phyloP scores from a whole-genome alignment of 2,797 vertebrate genomes.

The Micrastur ruficollis region DNA sequence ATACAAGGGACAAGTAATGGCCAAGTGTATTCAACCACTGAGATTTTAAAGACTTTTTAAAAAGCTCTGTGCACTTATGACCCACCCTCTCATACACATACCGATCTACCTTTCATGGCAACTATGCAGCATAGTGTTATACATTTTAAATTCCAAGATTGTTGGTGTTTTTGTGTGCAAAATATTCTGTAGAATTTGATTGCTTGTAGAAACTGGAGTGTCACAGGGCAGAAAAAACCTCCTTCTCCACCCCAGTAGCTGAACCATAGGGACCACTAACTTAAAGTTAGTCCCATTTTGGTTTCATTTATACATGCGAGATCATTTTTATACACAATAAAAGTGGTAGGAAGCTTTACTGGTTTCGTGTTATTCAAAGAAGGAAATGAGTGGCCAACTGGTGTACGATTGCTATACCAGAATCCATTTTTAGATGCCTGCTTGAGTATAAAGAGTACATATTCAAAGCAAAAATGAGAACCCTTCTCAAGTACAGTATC shows the following conservation, averaged over 20 bases:
- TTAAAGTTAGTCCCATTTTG: not conserved
- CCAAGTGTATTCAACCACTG: not conserved
- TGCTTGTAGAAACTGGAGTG: not conserved
- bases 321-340: not conserved
- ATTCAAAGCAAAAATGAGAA: not conserved
- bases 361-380: not conserved
- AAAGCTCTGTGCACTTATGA: not conserved
- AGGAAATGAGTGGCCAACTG: not conserved
- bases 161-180: not conserved
- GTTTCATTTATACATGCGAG: not conserved
- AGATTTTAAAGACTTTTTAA: constrained; percentile 5
- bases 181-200: not conserved
- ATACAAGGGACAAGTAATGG: not conserved
- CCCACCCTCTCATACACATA: not conserved
- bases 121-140: not conserved
- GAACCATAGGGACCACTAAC: not conserved
- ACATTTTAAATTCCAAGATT: not conserved
- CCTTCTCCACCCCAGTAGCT: not conserved
- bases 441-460: not conserved
- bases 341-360: not conserved
- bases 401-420: not conserved
- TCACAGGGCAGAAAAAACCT: not conserved
- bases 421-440: not conserved
- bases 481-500: not conserved
- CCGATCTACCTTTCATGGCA: not conserved